These are phyloP conservation scores for Penaeus indicus DNA, from an alignment of 1,140 invertebrate genomes.

Conservation along the genomic window DNA sequence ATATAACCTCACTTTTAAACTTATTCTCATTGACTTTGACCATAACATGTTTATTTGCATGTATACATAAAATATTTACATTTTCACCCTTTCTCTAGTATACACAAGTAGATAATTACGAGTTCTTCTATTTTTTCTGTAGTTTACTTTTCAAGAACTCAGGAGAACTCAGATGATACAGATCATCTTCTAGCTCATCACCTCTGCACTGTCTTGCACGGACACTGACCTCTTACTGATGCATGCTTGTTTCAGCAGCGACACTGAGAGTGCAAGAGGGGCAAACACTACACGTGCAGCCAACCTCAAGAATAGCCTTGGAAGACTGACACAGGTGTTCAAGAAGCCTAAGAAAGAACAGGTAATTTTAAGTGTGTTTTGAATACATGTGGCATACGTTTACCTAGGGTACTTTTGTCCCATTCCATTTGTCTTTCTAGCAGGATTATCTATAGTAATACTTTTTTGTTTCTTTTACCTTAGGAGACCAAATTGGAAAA, in stretches of 20 bases:
- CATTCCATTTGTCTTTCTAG: not conserved
- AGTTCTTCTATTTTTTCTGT: no score
- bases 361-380: conserved; percentile 10
- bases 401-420: not conserved
- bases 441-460: not conserved
- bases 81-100: no score
- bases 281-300: conserved; percentile 26
- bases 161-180: no score
- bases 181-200: no score
- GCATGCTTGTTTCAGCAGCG: conserved; percentile 62
- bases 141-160: no score
- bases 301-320: conserved; percentile 44
- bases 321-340: conserved; percentile 51
- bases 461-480: not conserved
- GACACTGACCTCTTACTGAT: conserved; percentile 57
- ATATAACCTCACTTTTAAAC: no score
- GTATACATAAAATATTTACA: no score
- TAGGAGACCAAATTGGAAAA: conserved; percentile 47
- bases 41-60: no score
- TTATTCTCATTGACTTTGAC: no score
- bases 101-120: no score
- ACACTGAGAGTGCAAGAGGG: conserved; percentile 62
- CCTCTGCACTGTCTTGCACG: not conserved
- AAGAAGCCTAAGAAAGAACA: conserved; percentile 58
- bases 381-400: not conserved